Evolutionary conservation across 1,140 invertebrate species (phyloP), one percentile per base, ranked within the genome.

Genomic region (Lordiphosa stackelbergi): DNA sequence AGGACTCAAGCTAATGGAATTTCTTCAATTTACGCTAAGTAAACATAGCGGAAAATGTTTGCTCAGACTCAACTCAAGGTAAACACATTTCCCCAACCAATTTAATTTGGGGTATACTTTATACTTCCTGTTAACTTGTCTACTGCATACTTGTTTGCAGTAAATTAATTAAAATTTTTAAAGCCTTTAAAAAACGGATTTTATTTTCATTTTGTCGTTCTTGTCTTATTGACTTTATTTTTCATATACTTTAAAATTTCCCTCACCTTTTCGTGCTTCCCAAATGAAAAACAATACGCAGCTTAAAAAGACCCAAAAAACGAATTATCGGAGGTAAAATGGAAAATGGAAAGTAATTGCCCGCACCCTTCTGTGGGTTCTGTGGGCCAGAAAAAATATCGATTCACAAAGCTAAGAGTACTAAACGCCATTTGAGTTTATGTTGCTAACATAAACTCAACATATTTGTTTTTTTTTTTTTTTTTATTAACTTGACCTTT

Each of bases 401-500:
- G 52, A 53, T 63, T 49, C 19, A 7, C 34, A 35, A 46, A 35
- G 11, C 22, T 51, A 52, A n/a, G 36, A 38, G 34, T 35, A 46
- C 19, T 12, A 41, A 66, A 38, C 36, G 34, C 11, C 35, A 57
- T 48, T 55, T 62, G 42, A 55, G 51, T 66, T 70, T 75, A 62
- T 62, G 55, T 38, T 66, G 68, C 73, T 58, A 60, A 52, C 53
- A 60, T 53, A 66, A 55, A 52, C 16, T 38, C 49, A 16, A 34
- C 6, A 46, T 28, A 19, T 19, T 3, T 3, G 19, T 2, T 19
- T 19, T 19, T 19, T 19, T 19, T 19, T 19, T 36, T 46, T 36
- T 9, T 55, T 69, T 78, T 72, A 64, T 60, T 53, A 56, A 53
- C 55, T 64, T 78, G 74, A 65, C 69, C 64, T 73, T 77, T 66